Base-by-base conservation (phyloP, 2,797 vertebrate genomes). In the Trachurus trachurus region DNA sequence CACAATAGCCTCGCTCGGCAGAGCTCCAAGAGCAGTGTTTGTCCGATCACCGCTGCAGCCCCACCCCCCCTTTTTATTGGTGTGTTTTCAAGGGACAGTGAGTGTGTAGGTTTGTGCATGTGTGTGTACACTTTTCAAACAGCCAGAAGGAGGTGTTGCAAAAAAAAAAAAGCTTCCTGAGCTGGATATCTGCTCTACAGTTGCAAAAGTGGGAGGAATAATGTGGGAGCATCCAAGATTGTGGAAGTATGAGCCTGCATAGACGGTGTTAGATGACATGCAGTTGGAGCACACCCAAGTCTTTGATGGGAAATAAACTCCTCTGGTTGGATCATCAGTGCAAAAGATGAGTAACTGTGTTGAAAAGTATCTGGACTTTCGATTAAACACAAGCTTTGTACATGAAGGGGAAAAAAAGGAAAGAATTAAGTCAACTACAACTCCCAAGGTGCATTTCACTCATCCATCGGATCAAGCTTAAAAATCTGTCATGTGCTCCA, bases 1-100 rank as follows among this genome's bases (percentile, higher is more conserved):
- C 85, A 92, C 93, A 94, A 92, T 90, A 59, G 92, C 74, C 71
- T 67, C 22, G 39, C 88, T 85, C 74, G 88, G 93, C 92, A 88
- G 86, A 89, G 86, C 84, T 91, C 89, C 86, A 91, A 91, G 83
- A 92, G 85, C 86, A 87, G 84, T 84, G 86, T 89, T 93, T 92
- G 92, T 93, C 83, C 74, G 59, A 94, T 91, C 83, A 70, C 81
- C 74, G 10, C 85, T 29, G 66, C 74, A 12, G 68, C 85, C 80
- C 78, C 78, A 67, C 87, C 90, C 80, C 88, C 76, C 67, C 26
- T 26, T 66, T 89, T 87, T 90, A 85, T 85, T 85, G 59, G 64
- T 68, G 77, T 76, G 87, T 76, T 71, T 80, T 80, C 68, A 40
- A 69, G 73, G 78, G 74, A 81, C 79, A 64, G 72, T 71, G 21